A percentile compares a stretch with the other conserved stretches of the same genome.
These are phyloP conservation scores for Meloidogyne hapla DNA, from an alignment of 1,140 invertebrate genomes.

Conservation along the genomic window DNA sequence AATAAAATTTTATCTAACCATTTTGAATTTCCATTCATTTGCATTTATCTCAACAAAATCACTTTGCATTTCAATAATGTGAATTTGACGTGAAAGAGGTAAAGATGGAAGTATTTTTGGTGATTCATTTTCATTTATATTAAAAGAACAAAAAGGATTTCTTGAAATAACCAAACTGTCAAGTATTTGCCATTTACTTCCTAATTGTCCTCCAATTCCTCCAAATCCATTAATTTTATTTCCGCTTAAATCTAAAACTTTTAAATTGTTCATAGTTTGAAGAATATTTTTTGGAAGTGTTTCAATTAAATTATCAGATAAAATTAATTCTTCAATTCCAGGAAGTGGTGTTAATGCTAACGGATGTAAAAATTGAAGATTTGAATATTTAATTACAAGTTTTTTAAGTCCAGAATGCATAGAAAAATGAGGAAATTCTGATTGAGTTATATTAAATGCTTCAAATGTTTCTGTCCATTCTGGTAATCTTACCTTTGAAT, in stretches of 20 bases:
- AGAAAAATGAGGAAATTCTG: background rate
- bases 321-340: background rate
- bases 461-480: constrained; percentile 1
- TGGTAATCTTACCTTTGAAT: background rate
- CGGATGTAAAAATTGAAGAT: background rate
- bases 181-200: background rate
- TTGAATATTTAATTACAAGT: background rate
- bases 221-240: background rate
- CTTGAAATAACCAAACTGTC: background rate
- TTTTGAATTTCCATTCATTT: constrained; percentile 6
- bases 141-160: background rate
- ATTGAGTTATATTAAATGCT: background rate
- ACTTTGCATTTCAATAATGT: background rate
- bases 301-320: constrained; percentile 6
- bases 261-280: background rate
- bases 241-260: background rate
- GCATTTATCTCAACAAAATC: background rate
- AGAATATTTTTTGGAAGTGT: constrained; percentile 2
- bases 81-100: background rate
- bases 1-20: background rate
- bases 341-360: background rate
- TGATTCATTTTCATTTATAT: background rate
- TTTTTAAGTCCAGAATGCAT: background rate
- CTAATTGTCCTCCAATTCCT: background rate
- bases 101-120: background rate